These are phyloP conservation scores for Phrynocephalus guinanensis DNA, from an alignment of 2,797 vertebrate species.

Conservation along the genomic window DNA sequence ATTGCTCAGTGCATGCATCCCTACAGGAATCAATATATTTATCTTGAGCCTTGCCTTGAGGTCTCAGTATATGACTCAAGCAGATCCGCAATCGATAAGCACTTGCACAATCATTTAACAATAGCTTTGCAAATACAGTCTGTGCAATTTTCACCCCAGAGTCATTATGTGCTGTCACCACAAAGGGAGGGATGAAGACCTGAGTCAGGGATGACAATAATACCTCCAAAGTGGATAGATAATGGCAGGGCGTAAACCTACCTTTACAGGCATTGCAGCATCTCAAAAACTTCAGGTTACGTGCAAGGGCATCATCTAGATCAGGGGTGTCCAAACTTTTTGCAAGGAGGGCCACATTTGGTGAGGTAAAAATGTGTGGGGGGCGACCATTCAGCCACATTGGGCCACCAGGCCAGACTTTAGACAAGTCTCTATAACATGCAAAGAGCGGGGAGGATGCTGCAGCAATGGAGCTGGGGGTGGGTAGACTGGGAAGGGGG, in stretches of 20 bases:
- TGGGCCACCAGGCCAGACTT: too few species aligned
- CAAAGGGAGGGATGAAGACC: conserved; percentile 33
- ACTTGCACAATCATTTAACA: conserved; percentile 55
- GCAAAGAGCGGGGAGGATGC: too few species aligned
- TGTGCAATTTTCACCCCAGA: conserved; percentile 28
- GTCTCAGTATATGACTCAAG: conserved; percentile 26
- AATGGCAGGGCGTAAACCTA: neutral
- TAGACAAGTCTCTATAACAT: too few species aligned
- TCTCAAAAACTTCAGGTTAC: too few species aligned
- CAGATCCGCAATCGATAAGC: conserved; percentile 36
- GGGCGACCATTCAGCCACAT: too few species aligned
- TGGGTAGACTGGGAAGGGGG: too few species aligned
- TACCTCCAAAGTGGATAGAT: neutral
- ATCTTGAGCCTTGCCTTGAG: conserved; percentile 57
- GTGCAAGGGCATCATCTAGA: too few species aligned
- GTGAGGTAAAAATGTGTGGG: too few species aligned
- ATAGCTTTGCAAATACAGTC: conserved; percentile 43
- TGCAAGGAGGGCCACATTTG: too few species aligned
- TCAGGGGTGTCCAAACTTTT: too few species aligned
- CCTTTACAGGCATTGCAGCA: neutral
- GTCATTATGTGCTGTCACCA: conserved; percentile 31
- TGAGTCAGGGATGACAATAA: conserved; percentile 25
- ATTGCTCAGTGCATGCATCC: conserved; percentile 50
- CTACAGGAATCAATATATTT: conserved; percentile 68
- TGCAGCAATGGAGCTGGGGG: too few species aligned